Evolutionary conservation across 1,140 invertebrate species (phyloP), one percentile per base, ranked within the genome.

Genomic region (Paracyclopina nana): DNA sequence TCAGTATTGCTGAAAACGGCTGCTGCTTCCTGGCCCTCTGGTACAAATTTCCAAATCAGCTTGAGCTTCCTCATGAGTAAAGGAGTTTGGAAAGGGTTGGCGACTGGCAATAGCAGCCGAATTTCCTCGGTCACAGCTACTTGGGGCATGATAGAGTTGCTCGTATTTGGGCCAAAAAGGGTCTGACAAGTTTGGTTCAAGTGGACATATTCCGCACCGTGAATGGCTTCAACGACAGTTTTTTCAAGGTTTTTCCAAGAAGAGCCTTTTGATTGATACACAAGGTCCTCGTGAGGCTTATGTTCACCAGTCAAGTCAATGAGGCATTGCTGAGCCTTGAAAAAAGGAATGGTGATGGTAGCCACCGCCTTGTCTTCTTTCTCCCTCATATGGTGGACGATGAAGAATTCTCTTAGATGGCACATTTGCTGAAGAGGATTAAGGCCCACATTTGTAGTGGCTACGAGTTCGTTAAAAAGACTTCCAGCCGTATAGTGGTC

Each of bases 371-470:
- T 46, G 38, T 28, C 18, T 22, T 52, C 50, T 29, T 52, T 52
- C 14, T 46, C 22, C 38, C 41, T 14, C 12, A 40, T 14, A 22
- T 52, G 50, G 11, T 46, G 76, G 24, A 79, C 79, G 58, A 78
- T 72, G 54, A 92, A 72, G 67, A 85, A 94, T 67, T 94, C 87
- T 57, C 81, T 73, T 6, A 92, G 68, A 67, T 87, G 90, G 53
- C 75, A 74, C 43, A 75, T 71, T 67, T 92, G 87, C 59, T 91
- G 86, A 49, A 70, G 62, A 1, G 75, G 74, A 58, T 80, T 83
- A 18, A 75, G 70, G 12, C 75, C 76, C 51, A 73, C 76, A 58
- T 79, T 82, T 16, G 74, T 69, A 14, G 76, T 75, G 52, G 74
- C 77, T 6, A 94, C 65, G 38, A 92, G 68, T 59, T 77, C 76